Evolutionary conservation across 35 echinoderm and acorn worm genomes (phyloP).

Genomic region (Lytechinus pictus): DNA sequence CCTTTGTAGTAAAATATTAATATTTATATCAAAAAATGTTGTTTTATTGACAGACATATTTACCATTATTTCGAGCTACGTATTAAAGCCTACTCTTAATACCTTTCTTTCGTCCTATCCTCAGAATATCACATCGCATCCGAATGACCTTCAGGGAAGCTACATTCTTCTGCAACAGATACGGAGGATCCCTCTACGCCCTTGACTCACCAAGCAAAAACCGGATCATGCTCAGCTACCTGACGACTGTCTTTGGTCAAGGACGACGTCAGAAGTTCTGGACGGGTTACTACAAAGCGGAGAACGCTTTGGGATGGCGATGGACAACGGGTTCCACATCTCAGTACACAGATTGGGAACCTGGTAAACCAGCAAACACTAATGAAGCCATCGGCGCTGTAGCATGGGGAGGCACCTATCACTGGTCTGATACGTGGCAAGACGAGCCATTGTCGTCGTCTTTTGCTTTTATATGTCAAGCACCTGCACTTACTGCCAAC

Average conservation of each 20-base stretch:
- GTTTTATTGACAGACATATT: too few relatives aligned
- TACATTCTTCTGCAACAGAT: slow-evolving; percentile 20
- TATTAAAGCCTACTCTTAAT: background rate
- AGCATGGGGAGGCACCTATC: slow-evolving; percentile 27
- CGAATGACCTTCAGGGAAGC: slow-evolving; percentile 27
- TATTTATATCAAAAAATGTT: too few relatives aligned
- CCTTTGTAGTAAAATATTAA: too few relatives aligned
- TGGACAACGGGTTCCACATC: slow-evolving; percentile 24
- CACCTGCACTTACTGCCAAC: background rate
- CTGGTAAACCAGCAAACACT: slow-evolving; percentile 15
- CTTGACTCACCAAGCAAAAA: slow-evolving; percentile 41
- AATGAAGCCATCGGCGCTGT: slow-evolving; percentile 40
- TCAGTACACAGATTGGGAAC: slow-evolving; percentile 32
- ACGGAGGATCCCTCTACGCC: slow-evolving; percentile 38
- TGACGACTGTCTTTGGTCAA: slow-evolving; percentile 35
- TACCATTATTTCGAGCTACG: too few relatives aligned
- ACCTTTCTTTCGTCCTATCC: background rate
- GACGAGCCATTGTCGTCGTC: slow-evolving; percentile 28
- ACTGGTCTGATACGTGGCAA: slow-evolving; percentile 34
- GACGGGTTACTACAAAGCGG: slow-evolving; percentile 41
- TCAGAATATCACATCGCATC: slow-evolving; percentile 42
- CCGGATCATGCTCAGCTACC: slow-evolving; percentile 44
- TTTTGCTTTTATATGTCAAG: slow-evolving; percentile 39
- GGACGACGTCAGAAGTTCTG: slow-evolving; percentile 39
- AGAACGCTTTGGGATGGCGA: slow-evolving; percentile 33